Percentiles rank a stretch among this genome's conserved stretches.
Evolutionary conservation across 1,140 invertebrate genomes (phyloP).

Genomic region (Pseudomyrmex concolor): DNA sequence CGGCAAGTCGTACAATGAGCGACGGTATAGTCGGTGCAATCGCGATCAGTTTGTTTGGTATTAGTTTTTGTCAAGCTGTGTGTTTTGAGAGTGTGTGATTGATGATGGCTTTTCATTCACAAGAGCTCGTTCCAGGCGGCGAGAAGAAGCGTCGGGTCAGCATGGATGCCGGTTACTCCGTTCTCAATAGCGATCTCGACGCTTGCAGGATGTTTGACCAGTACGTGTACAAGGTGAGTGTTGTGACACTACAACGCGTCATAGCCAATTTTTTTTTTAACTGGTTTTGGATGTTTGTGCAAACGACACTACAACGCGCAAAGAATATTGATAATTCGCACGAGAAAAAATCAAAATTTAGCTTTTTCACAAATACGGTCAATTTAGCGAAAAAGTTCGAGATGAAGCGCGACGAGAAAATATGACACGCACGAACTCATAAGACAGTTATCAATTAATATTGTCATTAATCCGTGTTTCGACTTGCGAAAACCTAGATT

Average conservation of each 20-base stretch:
- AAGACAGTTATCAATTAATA: background rate
- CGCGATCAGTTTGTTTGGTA: constrained; percentile 83
- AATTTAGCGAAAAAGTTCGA: too few species aligned
- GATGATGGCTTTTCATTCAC: constrained; percentile 70
- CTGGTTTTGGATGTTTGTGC: background rate
- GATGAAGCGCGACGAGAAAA: too few species aligned
- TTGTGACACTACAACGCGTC: too few species aligned
- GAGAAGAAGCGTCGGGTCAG: constrained; percentile 82
- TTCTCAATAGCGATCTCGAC: constrained; percentile 87
- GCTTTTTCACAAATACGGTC: too few species aligned
- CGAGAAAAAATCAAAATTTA: too few species aligned
- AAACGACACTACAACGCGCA: too few species aligned
- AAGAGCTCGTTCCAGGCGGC: constrained; percentile 76
- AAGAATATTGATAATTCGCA: background rate
- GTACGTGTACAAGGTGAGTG: constrained; percentile 88
- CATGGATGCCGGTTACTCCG: constrained; percentile 88
- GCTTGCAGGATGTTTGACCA: constrained; percentile 89
- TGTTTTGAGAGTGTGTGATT: constrained; percentile 37
- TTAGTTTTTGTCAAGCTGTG: constrained; percentile 49
- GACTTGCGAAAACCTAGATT: background rate
- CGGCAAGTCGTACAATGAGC: constrained; percentile 76
- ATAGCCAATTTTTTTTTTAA: background rate
- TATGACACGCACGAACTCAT: background rate
- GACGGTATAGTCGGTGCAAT: constrained; percentile 82
- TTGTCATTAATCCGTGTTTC: background rate